Base-by-base conservation (phyloP, 2,888 invertebrate genomes). In the Eristalinus aeneus region DNA sequence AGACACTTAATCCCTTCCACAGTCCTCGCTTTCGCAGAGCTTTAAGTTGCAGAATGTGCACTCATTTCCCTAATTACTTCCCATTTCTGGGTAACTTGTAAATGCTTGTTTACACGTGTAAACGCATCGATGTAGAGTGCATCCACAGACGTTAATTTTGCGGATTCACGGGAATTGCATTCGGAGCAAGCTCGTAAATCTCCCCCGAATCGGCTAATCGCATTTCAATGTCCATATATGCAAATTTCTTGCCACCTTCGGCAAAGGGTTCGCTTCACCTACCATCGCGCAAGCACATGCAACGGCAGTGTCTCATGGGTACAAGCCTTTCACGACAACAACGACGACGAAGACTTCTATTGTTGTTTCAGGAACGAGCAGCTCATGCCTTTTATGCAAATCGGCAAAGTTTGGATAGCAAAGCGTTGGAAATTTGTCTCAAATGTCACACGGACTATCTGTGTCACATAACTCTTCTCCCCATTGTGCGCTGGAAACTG, bases 161-260 rank as follows among this genome's bases (percentile, higher is more conserved):
- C 31, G 27, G 63, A 31, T 77, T 31, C 65, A 71, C 81, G 71
- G 69, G 74, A 71, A 77, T 78, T 74, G 82, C 74, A 34, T 61
- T 69, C 56, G 22, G 36, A 65, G 74, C 69, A 54, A 86, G 73
- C 82, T 82, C 86, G 86, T 86, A 86, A 86, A 86, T 86, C 86
- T 86, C 82, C 34, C 36, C 82, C 77, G 82, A 82, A 86, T 82
- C 86, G 77, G 82, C 82, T 86, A 86, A 86, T 86, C 86, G 82
- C 78, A 86, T 86, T 82, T 86, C 86, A 86, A 86, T 86, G 82
- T 77, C 77, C 81, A 82, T 82, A 86, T 86, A 86, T 86, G 86
- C 74, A 86, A 86, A 86, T 86, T 82, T 77, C 71, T 82, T 74
- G 82, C 77, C 86, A 86, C 86, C 86, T 82, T 73, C 78, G 36